phyloP scores from a whole-genome alignment of 2,888 invertebrate species.

The Syritta pipiens region DNA sequence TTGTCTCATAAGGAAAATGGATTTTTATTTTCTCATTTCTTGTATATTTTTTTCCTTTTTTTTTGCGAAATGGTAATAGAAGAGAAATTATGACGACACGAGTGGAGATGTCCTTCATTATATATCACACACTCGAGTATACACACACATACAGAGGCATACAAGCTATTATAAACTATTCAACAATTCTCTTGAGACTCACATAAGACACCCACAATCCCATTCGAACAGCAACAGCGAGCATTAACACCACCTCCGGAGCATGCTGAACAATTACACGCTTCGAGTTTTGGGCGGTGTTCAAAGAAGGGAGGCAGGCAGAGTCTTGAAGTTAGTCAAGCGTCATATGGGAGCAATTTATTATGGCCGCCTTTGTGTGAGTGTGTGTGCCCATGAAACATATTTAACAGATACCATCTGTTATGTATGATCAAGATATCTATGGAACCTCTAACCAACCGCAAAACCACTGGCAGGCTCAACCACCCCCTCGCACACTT shows the following conservation, averaged over 20 bases:
- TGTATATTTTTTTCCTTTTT: background rate
- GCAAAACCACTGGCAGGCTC: conserved; percentile 10
- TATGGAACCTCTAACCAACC: conserved; percentile 30
- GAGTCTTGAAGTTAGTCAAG: conserved; percentile 56
- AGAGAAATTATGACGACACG: conserved; percentile 54
- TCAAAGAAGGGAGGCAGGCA: background rate
- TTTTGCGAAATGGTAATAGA: conserved; percentile 34
- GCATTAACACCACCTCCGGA: conserved; percentile 3
- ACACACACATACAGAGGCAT: conserved; percentile 5
- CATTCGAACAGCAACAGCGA: background rate
- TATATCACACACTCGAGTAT: conserved; percentile 54
- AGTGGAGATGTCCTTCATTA: conserved; percentile 59
- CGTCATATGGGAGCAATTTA: conserved; percentile 65
- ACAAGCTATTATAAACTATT: conserved; percentile 63
- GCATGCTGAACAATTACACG: conserved; percentile 57
- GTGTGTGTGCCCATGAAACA: conserved; percentile 53
- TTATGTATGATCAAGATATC: conserved; percentile 58
- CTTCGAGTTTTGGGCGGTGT: conserved; percentile 50
- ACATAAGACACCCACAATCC: conserved; percentile 26
- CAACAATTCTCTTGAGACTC: conserved; percentile 60
- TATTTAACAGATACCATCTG: conserved; percentile 60
- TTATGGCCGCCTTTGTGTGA: conserved; percentile 36
- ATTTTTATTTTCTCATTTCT: conserved; percentile 24
- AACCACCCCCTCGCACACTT: background rate
- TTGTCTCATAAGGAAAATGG: conserved; percentile 9